These are phyloP conservation scores for Caranx melampygus DNA, from an alignment of 2,113 vertebrate genomes.

Conservation along the genomic window DNA sequence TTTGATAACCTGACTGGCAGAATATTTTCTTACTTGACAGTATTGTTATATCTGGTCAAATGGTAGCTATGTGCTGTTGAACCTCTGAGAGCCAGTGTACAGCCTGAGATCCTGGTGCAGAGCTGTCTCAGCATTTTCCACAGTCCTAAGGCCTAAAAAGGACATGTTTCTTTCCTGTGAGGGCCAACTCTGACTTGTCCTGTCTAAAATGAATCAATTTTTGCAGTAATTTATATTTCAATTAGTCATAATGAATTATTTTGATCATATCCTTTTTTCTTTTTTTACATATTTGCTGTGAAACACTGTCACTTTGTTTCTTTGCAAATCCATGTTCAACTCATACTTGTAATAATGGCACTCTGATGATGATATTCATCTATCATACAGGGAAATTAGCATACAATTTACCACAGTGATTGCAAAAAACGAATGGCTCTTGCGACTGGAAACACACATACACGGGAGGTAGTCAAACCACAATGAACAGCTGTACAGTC, in stretches of 20 bases:
- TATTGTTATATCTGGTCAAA: background rate
- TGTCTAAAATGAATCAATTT: background rate
- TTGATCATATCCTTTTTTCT: background rate
- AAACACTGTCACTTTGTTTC: no score
- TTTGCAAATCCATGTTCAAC: no score
- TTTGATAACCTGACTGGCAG: background rate
- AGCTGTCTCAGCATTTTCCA: conserved; percentile 3
- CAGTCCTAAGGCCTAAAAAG: conserved; percentile 3
- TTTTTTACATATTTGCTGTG: background rate
- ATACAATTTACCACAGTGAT: background rate
- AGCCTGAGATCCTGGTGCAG: conserved; percentile 1
- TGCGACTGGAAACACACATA: background rate
- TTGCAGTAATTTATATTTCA: background rate
- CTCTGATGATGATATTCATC: no score
- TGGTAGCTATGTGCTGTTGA: conserved; percentile 3
- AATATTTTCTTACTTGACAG: conserved; percentile 13
- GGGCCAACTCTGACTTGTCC: background rate
- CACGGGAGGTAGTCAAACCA: background rate
- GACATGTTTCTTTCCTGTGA: background rate
- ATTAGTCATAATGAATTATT: background rate
- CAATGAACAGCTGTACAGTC: conserved; percentile 4
- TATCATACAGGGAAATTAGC: no score
- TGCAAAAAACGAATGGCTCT: background rate
- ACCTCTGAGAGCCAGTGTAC: background rate
- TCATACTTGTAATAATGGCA: no score